Conservation (phyloP, 2,888 invertebrate species). For the Idaea biselata region DNA sequence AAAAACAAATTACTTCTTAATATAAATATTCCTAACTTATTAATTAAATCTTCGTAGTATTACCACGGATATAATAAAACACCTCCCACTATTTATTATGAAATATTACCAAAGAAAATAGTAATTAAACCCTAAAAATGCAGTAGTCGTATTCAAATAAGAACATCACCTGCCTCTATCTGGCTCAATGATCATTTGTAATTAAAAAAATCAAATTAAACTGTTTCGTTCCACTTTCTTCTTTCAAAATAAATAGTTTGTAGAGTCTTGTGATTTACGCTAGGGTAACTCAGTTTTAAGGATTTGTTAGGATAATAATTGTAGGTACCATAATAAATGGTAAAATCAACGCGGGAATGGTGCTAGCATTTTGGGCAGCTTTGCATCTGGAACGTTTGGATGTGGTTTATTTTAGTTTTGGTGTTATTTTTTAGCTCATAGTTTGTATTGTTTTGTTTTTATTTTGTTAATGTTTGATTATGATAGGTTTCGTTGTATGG, state of each 20-base stretch:
- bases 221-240: slow-evolving; percentile 20
- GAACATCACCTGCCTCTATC: slow-evolving; percentile 11
- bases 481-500: no score
- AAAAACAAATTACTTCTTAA: no score
- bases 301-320: neutral
- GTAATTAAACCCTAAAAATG: neutral
- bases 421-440: no score
- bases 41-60: no score
- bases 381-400: no score
- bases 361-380: no score
- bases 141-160: slow-evolving; percentile 5
- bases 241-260: slow-evolving; percentile 25
- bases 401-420: no score
- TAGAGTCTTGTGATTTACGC: neutral
- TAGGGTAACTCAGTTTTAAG: neutral
- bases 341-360: no score
- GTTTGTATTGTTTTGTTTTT: no score
- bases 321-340: neutral
- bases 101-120: neutral
- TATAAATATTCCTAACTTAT: no score
- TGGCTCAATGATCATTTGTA: slow-evolving; percentile 9
- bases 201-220: slow-evolving; percentile 23
- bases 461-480: no score
- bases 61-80: no score
- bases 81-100: neutral